Evolutionary conservation across 2,888 invertebrate genomes (phyloP).

Genomic region (Anticlea derivata): DNA sequence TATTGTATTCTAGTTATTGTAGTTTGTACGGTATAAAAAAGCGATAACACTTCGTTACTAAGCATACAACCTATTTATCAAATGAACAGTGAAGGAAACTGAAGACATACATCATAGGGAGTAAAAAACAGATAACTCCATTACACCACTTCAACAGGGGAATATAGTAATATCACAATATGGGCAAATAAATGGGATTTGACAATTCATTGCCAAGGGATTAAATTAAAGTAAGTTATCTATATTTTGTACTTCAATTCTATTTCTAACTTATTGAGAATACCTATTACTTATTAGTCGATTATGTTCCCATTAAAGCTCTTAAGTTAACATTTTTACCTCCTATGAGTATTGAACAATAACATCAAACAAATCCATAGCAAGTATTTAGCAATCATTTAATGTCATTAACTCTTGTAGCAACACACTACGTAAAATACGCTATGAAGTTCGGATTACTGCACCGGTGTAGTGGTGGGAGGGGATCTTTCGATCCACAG

Average conservation of each 20-base stretch:
- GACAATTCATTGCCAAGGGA: neutral
- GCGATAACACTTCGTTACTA: constrained; percentile 14
- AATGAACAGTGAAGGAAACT: neutral
- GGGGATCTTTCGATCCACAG: no score
- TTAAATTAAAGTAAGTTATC: constrained; percentile 4
- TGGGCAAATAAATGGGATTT: neutral
- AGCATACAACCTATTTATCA: constrained; percentile 5
- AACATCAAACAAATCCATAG: constrained; percentile 10
- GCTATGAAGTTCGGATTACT: no score
- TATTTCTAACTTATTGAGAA: constrained; percentile 16
- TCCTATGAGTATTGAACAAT: constrained; percentile 26
- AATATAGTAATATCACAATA: neutral
- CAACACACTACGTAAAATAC: no score
- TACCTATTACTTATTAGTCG: constrained; percentile 14
- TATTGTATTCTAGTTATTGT: constrained; percentile 17
- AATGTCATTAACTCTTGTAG: no score
- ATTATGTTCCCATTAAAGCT: constrained; percentile 28
- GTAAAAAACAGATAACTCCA: constrained; percentile 22
- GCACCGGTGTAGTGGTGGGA: no score
- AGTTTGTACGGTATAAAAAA: constrained; percentile 16
- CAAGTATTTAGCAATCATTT: neutral
- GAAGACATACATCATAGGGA: constrained; percentile 20
- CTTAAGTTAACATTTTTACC: constrained; percentile 29
- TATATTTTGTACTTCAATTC: constrained; percentile 2
- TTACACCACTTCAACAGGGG: constrained; percentile 5